Base-by-base conservation (phyloP, 35 echinoderm and acorn worm species). In the Apostichopus californicus region DNA sequence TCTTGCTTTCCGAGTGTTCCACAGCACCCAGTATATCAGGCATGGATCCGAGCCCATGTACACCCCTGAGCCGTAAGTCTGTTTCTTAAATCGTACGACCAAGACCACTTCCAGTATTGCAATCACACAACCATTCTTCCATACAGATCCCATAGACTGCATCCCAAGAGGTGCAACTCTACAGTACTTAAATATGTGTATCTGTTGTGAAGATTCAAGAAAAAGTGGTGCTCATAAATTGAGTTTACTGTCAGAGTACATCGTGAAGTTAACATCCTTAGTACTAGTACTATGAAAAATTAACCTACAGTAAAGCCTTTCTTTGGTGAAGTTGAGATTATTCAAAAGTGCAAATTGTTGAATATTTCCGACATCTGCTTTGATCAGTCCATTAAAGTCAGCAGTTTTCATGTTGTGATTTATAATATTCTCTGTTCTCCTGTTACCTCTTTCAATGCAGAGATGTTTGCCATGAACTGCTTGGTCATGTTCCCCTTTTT, bases 11-110 rank as follows among this genome's bases (percentile, higher is more conserved):
- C 93, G 97, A 59, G 97, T 99, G 23, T 99, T 99, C 89, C 97
- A 99, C 89, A 96, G 95, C 92, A 99, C 97, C 59, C 97, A 99
- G 91, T 99, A 99, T 72, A 96, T 99, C 65, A 94, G 97, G 9
- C 97, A 99, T 56, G 90, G 91, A 11, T 96, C 95, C 56, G 93
- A 94, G 15, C 97, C 97, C 77, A 96, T 96, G 97, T 99, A 99
- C 93, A 99, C 97, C 13, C 97, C 97, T 64, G 97, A 99, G 64
- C 94, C 96, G 96, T 98, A 93, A 90, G 94, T 94, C 77, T 24
- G 24, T 9, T 79, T 52, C 24, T 79, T 22, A 79, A 61, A 61
- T 5, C 58, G 12, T 54, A 18, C 9, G 14, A 7, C 5, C 46
- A 57, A 81, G 22, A 81, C 34, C 24, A 79, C 46, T 79, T 79